Base-by-base conservation (phyloP, 2,888 invertebrate species). In the Parapristionchus giblindavisi region DNA sequence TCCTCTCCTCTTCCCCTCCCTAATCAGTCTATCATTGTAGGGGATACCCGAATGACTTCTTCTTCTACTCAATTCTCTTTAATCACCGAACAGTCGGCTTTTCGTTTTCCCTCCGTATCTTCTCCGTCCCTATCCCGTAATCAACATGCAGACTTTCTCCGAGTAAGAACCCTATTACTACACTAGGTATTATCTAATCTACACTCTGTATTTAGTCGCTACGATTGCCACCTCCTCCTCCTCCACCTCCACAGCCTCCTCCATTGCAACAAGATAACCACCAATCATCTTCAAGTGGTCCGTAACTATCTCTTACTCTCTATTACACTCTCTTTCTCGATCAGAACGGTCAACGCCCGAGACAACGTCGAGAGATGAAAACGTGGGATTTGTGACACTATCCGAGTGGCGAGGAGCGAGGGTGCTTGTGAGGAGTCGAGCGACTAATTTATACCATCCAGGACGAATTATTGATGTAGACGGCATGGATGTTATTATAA, bases 361-460 rank as follows among this genome's bases (percentile, higher is more conserved):
- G n/a, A n/a, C n/a, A n/a, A n/a, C n/a, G n/a, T n/a, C n/a, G n/a
- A n/a, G n/a, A n/a, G n/a, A n/a, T n/a, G n/a, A n/a, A n/a, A n/a
- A n/a, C n/a, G n/a, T n/a, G n/a, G n/a, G n/a, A n/a, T n/a, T n/a
- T n/a, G n/a, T n/a, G n/a, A n/a, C n/a, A 38, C 77, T 84, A 61
- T n/a, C 61, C 58, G 84, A 84, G 38, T 84, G 84, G 84, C 54
- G 77, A 29, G 82, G 80, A 8, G 52, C 79, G 54, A 79, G 84
- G 14, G 81, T 84, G n/a, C 75, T 83, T 75, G 83, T 80, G 71
- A 75, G 80, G 61, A 77, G 4, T n/a, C 52, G 36, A 8, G 56
- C 56, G 11, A 75, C 79, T 51, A 78, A 77, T 56, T 68, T 75
- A 43, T 84, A 79, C 76, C 77, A 73, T 21, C 77, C 81, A 72